These are phyloP conservation scores for Anseranas semipalmata DNA, from an alignment of 2,113 vertebrate species.

Conservation along the genomic window DNA sequence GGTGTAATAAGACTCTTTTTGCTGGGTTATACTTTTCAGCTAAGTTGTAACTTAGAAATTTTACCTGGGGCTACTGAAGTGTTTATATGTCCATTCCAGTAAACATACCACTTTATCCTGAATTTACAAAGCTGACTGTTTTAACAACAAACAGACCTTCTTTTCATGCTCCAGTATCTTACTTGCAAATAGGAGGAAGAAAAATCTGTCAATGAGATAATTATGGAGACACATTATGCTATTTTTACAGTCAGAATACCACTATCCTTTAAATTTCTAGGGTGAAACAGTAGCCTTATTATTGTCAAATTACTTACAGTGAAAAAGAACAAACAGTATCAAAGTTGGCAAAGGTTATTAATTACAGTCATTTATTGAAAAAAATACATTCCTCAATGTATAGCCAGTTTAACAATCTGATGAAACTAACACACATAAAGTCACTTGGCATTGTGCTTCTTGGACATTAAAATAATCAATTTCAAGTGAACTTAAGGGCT, in stretches of 20 bases:
- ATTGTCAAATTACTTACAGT: neutral
- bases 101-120: neutral
- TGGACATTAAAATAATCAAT: neutral
- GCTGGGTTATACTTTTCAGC: neutral
- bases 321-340: neutral
- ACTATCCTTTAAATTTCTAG: neutral
- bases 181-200: neutral
- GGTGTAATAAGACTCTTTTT: neutral
- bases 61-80: neutral
- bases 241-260: neutral
- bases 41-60: neutral
- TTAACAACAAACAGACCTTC: neutral
- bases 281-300: neutral
- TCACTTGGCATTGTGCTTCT: neutral
- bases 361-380: slow-evolving; percentile 1
- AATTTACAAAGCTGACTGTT: neutral
- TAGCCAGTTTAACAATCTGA: neutral
- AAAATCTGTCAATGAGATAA: neutral
- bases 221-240: neutral
- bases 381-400: neutral
- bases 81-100: neutral
- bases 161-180: neutral
- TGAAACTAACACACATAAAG: neutral
- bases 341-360: neutral
- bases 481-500: neutral